A percentile compares a stretch with the other conserved stretches of the same genome.
These are phyloP conservation scores for Elanus axillaris DNA, from an alignment of 2,113 vertebrate species.

Conservation along the genomic window DNA sequence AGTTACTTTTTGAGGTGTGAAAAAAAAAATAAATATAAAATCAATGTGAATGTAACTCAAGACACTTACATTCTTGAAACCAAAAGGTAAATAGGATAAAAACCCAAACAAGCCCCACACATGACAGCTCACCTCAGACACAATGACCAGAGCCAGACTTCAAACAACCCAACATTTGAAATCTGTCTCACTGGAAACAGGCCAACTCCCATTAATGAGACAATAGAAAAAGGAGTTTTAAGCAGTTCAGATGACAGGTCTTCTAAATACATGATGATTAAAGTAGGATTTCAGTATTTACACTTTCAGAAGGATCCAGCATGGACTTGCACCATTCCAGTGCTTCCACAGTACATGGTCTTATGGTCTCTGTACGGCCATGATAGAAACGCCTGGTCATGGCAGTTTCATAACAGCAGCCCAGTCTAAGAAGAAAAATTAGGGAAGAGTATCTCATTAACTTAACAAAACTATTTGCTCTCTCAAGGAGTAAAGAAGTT, in stretches of 20 bases:
- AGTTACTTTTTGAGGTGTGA: background rate
- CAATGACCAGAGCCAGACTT: background rate
- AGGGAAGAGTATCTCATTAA: background rate
- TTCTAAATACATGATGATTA: background rate
- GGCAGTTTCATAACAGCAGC: slow-evolving; percentile 94
- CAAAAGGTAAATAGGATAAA: background rate
- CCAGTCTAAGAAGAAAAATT: slow-evolving; percentile 73
- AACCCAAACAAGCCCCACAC: background rate
- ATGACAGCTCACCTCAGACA: background rate
- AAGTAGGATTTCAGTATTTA: slow-evolving; percentile 57
- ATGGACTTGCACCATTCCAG: slow-evolving; percentile 87
- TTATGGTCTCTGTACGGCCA: slow-evolving; percentile 92
- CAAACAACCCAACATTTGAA: background rate
- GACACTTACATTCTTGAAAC: background rate
- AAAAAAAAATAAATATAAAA: background rate
- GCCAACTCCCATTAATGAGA: background rate
- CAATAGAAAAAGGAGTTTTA: background rate
- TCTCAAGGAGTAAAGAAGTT: background rate
- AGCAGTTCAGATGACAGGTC: background rate
- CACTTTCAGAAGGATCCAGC: slow-evolving; percentile 76
- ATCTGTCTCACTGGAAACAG: background rate
- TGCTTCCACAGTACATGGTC: slow-evolving; percentile 86
- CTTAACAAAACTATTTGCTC: background rate
- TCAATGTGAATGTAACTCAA: background rate
- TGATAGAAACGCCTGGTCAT: slow-evolving; percentile 91